These are phyloP conservation scores for Melospiza georgiana DNA, from an alignment of 2,113 vertebrate species.

Conservation along the genomic window DNA sequence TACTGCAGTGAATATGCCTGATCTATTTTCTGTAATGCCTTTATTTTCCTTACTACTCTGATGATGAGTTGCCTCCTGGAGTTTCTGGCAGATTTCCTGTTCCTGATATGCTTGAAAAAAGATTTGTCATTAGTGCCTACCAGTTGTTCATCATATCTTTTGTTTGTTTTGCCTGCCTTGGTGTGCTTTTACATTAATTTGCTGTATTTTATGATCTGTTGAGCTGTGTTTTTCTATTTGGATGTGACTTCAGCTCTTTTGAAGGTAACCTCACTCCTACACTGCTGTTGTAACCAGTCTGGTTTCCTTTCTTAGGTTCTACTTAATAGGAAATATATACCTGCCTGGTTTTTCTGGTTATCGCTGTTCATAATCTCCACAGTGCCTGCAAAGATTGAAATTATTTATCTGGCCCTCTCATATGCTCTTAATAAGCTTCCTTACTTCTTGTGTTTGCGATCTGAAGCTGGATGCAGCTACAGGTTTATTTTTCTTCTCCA, in stretches of 20 bases:
- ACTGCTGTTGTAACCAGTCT: not conserved
- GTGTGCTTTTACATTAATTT: not conserved
- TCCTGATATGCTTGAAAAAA: not conserved
- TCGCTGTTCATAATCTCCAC: not conserved
- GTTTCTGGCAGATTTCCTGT: slow-evolving; percentile 10
- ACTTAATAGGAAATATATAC: not conserved
- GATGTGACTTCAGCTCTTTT: not conserved
- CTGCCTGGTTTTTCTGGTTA: not conserved
- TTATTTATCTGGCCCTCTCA: not conserved
- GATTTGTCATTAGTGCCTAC: not conserved
- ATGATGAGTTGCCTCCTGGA: not conserved
- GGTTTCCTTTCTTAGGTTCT: not conserved
- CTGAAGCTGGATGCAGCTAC: not conserved
- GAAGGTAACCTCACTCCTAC: not conserved
- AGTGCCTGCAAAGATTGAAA: not conserved
- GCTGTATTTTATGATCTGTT: not conserved
- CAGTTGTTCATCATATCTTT: not conserved
- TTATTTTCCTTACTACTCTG: not conserved
- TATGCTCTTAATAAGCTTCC: not conserved
- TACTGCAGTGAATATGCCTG: not conserved
- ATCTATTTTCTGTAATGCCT: not conserved
- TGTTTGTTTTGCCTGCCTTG: slow-evolving; percentile 13
- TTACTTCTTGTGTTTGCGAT: not conserved
- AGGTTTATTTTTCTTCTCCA: not conserved
- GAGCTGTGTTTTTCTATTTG: not conserved